Base-by-base conservation (phyloP, 2,888 invertebrate species). In the Gymnocheta viridis region DNA sequence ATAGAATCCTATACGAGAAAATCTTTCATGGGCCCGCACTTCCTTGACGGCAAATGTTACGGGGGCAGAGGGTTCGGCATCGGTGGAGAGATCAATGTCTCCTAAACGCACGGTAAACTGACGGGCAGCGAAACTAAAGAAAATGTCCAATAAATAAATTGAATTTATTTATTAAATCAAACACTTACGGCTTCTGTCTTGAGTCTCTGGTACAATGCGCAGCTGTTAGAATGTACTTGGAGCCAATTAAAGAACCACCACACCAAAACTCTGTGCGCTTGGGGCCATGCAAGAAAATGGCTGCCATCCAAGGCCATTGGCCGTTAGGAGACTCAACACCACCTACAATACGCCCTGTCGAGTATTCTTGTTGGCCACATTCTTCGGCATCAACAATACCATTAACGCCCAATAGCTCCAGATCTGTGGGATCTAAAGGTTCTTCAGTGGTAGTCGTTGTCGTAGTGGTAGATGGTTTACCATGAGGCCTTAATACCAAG, bases 301-400 rank as follows among this genome's bases (percentile, higher is more conserved):
- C 98, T 0, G 97, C 98, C 96, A 98, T 96, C 98, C 98, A 98
- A 0, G 98, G 98, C 97, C 98, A 98, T 70, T 96, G 95, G 0
- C 98, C 98, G 0, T 96, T 95, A 27, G 95, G 93, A 0, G 97
- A 94, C 90, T 96, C 95, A 73, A 96, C 95, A 4, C 98, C 98
- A 0, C 98, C 98, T 0, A 98, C 98, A 54, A 98, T 97, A 4
- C 98, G 94, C 85, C 96, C 97, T 54, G 96, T 95, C 70, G 96
- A 96, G 88, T 95, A 95, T 92, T 96, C 96, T 85, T 96, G 94
- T 86, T 96, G 95, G 0, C 97, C 97, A 88, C 97, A 97, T 86
- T 96, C 96, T 22, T 91, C 92, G 77, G 89, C 91, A 89, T 92
- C 91, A 2, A 92, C 88, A 67, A 91, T 88, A 38, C 90, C 90